Percentiles rank a stretch among this genome's conserved stretches.
These are phyloP conservation scores for Eonycteris spelaea DNA, from an alignment of 2,113 vertebrate genomes.

Conservation along the genomic window DNA sequence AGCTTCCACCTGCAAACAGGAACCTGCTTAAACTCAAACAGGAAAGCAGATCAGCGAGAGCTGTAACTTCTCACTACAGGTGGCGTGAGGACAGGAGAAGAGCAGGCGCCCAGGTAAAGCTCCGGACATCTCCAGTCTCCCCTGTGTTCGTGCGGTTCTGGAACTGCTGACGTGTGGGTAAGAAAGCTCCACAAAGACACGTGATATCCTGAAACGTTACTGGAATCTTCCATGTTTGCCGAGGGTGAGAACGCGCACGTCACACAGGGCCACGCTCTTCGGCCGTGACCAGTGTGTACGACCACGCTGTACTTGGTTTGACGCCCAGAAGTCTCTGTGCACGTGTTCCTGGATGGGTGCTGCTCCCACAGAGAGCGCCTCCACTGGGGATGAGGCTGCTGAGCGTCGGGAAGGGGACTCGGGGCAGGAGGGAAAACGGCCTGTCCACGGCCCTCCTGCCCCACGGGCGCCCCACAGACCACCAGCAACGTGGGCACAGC, in stretches of 20 bases:
- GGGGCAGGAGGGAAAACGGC: neutral
- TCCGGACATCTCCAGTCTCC: neutral
- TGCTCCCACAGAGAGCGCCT: neutral
- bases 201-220: neutral
- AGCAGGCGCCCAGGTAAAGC: neutral
- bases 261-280: neutral
- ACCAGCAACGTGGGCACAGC: neutral
- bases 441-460: neutral
- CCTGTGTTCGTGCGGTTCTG: neutral
- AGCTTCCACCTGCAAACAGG: neutral
- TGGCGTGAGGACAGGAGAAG: neutral
- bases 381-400: neutral
- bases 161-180: neutral
- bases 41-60: neutral
- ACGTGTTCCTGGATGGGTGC: neutral
- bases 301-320: neutral
- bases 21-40: neutral
- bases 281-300: neutral
- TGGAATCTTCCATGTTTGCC: constrained; percentile 3
- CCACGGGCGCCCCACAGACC: neutral
- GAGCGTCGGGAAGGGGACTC: too few relatives aligned
- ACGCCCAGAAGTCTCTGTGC: neutral
- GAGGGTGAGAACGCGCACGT: neutral
- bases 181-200: neutral
- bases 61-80: neutral